Base-by-base conservation (phyloP, 2,888 invertebrate species). In the Esperia sulphurella region DNA sequence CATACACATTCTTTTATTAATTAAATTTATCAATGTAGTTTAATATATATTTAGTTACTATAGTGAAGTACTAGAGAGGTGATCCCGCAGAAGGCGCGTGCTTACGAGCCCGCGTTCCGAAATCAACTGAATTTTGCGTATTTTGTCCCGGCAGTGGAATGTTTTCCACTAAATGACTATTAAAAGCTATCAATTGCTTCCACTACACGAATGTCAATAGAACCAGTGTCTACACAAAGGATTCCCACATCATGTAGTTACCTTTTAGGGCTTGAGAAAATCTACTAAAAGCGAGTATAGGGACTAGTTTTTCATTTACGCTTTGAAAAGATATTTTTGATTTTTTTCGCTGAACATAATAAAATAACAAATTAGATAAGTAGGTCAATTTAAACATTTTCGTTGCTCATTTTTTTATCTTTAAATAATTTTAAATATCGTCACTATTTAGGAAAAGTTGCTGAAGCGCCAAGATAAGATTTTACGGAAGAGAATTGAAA, bases 81-180 rank as follows among this genome's bases (percentile, higher is more conserved):
- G 21, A 21, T 5, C 21, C 21, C 21, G 21, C 21, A 21, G n/a
- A 38, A 8, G 48, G 8, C 46, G 52, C 69, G 67, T 67, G 61
- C 53, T 39, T 44, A 44, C 59, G 46, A 49, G 28, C 48, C 44
- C 63, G 61, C 65, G 66, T 46, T 54, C 61, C 57, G 58, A 54
- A 46, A 54, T 55, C 46, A 42, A 68, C 69, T 68, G 63, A 63
- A 59, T 29, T 14, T 31, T 4, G 10, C 29, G 7, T 10, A 39
- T n/a, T 14, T 43, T 10, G 30, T 14, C 10, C 3, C 33, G 33
- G 12, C 12, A 14, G 21, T 9, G 28, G 37, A 41, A 41, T 29
- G 6, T 6, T 46, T 35, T 46, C 37, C 47, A 1, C 47, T 42
- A 42, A 37, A 47, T 29, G 29, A 4, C 42, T 12, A 14, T 30